Percentiles rank a stretch among this genome's conserved stretches.
Evolutionary conservation across 2,113 vertebrate species (phyloP).

Genomic region (Podarcis raffonei): DNA sequence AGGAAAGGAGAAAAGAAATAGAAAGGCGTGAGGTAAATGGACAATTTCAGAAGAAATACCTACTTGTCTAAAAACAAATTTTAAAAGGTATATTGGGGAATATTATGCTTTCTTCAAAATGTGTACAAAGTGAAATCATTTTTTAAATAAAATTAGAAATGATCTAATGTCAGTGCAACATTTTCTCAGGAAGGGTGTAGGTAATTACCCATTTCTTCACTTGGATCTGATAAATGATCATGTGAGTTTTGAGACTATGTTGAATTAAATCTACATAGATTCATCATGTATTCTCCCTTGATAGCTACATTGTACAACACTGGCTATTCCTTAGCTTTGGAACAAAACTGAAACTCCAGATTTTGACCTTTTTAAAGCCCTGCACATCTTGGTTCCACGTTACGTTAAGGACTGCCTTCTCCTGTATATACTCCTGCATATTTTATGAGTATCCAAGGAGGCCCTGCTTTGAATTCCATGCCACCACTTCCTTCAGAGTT

Average conservation of each 20-base stretch:
- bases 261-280: neutral
- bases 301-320: neutral
- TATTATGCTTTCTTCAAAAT: neutral
- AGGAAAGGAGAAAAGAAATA: slow-evolving; percentile 89
- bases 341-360: neutral
- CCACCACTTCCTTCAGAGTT: neutral
- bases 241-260: neutral
- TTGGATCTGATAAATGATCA: neutral
- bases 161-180: neutral
- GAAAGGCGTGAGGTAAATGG: slow-evolving; percentile 87
- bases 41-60: slow-evolving; percentile 20
- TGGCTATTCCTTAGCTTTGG: neutral
- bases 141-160: neutral
- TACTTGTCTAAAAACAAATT: neutral
- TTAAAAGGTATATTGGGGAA: neutral
- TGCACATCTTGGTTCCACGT: neutral
- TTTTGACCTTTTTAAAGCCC: neutral
- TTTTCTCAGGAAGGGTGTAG: neutral
- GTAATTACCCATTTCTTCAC: rapidly evolving
- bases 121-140: neutral
- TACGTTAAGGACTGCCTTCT: neutral
- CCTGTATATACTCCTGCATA: neutral
- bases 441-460: neutral
- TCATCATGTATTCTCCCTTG: neutral
- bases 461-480: neutral